Conservation (phyloP, 2,797 vertebrate genomes). For the Syndactyla subalaris region DNA sequence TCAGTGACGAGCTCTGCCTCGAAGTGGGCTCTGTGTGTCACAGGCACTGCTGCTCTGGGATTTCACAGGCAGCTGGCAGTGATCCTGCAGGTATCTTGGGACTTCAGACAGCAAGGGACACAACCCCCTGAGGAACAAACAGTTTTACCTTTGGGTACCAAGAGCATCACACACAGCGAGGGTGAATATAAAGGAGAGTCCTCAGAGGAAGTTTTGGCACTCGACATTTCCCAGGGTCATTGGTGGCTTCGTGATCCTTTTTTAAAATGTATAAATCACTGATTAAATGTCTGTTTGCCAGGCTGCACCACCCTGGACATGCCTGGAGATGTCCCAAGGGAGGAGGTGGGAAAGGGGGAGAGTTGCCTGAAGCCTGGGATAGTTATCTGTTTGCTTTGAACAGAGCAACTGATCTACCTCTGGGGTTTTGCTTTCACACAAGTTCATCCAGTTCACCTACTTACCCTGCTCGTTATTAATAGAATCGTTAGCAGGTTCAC, state of each 20-base stretch:
- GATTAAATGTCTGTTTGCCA: constrained; percentile 9
- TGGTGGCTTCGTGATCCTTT: neutral
- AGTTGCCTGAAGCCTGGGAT: constrained; percentile 59
- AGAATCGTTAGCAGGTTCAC: constrained; percentile 67
- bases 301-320: constrained; percentile 51
- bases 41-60: neutral
- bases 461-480: constrained; percentile 54
- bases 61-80: neutral
- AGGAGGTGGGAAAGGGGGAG: constrained; percentile 44
- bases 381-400: constrained; percentile 65
- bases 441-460: constrained; percentile 72
- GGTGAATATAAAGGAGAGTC: neutral
- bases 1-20: neutral
- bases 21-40: accelerated
- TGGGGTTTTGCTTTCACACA: constrained; percentile 62
- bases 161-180: neutral
- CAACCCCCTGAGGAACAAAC: neutral
- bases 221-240: neutral
- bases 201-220: neutral
- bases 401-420: constrained; percentile 46
- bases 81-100: neutral
- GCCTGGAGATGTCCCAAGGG: constrained; percentile 57
- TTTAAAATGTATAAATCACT: neutral
- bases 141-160: neutral
- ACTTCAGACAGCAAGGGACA: neutral